Evolutionary conservation across 2,888 invertebrate species (phyloP).

Genomic region (Cenopis cana): DNA sequence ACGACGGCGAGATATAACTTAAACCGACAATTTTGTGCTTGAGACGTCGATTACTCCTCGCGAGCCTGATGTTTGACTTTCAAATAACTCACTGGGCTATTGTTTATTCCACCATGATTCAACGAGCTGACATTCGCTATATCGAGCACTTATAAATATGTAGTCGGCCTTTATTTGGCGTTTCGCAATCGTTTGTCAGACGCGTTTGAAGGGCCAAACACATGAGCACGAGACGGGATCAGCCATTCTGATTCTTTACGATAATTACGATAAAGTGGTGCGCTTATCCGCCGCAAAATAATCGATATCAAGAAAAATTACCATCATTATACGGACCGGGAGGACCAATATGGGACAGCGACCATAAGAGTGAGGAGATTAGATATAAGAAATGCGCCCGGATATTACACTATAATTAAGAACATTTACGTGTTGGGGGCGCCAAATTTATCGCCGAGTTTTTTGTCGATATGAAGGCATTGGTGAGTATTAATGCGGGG

Average conservation of each 20-base stretch:
- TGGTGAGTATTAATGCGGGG: slow-evolving; percentile 79
- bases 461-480: slow-evolving; percentile 83
- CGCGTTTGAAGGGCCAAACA: slow-evolving; percentile 58
- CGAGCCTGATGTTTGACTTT: slow-evolving; percentile 68
- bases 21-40: slow-evolving; percentile 67
- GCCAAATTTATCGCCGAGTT: slow-evolving; percentile 84
- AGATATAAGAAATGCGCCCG: slow-evolving; percentile 75
- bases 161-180: slow-evolving; percentile 69
- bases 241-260: slow-evolving; percentile 47
- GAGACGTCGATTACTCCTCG: slow-evolving; percentile 73
- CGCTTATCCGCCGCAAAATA: slow-evolving; percentile 51
- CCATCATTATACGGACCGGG: slow-evolving; percentile 58
- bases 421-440: slow-evolving; percentile 83
- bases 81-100: slow-evolving; percentile 67
- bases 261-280: slow-evolving; percentile 44
- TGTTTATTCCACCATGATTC: slow-evolving; percentile 67
- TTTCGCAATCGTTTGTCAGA: slow-evolving; percentile 66
- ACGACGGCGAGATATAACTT: slow-evolving; percentile 62
- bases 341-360: slow-evolving; percentile 60
- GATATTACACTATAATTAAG: slow-evolving; percentile 84
- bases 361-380: slow-evolving; percentile 75
- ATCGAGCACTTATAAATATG: slow-evolving; percentile 71
- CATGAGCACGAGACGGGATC: slow-evolving; percentile 52
- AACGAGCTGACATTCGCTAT: slow-evolving; percentile 63
- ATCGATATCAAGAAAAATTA: slow-evolving; percentile 66